Base-by-base conservation (phyloP, 2,113 vertebrate species). In the Galeopterus variegatus region DNA sequence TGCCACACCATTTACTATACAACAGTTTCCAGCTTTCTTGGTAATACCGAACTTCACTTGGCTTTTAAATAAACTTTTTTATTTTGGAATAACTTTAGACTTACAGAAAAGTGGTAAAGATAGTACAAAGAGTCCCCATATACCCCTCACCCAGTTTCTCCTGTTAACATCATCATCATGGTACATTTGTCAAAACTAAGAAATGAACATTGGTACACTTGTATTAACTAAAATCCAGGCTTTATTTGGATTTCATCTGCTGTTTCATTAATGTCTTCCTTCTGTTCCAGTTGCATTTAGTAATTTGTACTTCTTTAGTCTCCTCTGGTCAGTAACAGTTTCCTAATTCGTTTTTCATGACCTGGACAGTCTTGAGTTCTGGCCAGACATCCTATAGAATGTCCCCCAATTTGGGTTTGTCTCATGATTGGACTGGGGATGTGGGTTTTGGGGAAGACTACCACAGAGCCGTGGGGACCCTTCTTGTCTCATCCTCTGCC, bases 21-120 rank as follows among this genome's bases (percentile, higher is more conserved):
- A 21, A 60, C 7, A n/a, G 21, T 90, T 95, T 62, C n/a, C 41
- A 90, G 45, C 13, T 95, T 93, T 89, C 72, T n/a, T 60, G 10
- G 62, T 92, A 64, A 81, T 9, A 70, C 26, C 23, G 65, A 73
- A 88, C 8, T 4, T 81, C 45, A 52, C 54, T 58, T 36, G 50
- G 36, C 75, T 48, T 80, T 80, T 56, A 80, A 90, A 69, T 41
- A 72, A 18, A 18, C 41, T 18, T 67, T 33, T 67, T 67, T 33
- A 24, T 69, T 69, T 76, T 70, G 73, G 58, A 69, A 33, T 93
- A 69, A 65, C 31, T 90, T 72, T 83, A 88, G 31, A 86, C 56
- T 70, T 95, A 75, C 10, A 89, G 85, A 60, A 50, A 67, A 89
- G 48, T 85, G 72, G 83, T 48, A 36, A 76, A 33, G 45, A 54